These are phyloP conservation scores for Caenorhabditis latens DNA, from an alignment of 1,140 invertebrate species.

Conservation along the genomic window DNA sequence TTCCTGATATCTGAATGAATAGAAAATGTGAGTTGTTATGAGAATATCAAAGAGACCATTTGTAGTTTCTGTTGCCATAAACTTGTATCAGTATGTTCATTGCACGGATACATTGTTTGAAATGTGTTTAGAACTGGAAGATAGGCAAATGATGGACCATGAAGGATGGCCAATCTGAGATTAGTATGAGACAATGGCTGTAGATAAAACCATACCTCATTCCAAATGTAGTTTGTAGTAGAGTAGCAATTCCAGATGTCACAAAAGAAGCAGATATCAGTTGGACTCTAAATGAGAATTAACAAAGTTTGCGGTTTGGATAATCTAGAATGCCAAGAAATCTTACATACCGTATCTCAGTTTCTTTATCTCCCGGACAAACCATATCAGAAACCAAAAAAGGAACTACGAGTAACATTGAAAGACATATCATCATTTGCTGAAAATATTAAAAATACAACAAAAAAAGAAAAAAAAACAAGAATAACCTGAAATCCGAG, in stretches of 20 bases:
- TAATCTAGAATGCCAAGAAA: too few relatives aligned
- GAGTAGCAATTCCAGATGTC: constrained; percentile 62
- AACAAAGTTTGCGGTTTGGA: background rate
- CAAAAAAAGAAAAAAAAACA: background rate
- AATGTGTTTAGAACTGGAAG: constrained; percentile 60
- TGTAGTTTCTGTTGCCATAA: constrained; percentile 10
- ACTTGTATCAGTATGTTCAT: constrained; percentile 2
- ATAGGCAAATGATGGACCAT: constrained; percentile 68
- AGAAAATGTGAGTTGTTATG: background rate
- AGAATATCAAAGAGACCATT: background rate
- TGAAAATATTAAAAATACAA: constrained; percentile 42
- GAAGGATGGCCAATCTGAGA: constrained; percentile 63
- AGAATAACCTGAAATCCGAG: constrained; percentile 38
- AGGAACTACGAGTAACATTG: constrained; percentile 65
- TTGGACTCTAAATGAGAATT: constrained; percentile 4
- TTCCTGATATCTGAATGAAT: constrained; percentile 70
- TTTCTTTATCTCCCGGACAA: constrained; percentile 60
- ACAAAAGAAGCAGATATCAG: constrained; percentile 68
- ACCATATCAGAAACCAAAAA: constrained; percentile 61
- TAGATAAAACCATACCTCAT: background rate
- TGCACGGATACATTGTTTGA: constrained; percentile 1
- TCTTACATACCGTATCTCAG: constrained; percentile 32
- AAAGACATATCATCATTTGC: constrained; percentile 67
- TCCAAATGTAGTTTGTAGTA: constrained; percentile 63
- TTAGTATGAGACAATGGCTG: too few relatives aligned